Evolutionary conservation across 1,140 invertebrate species (phyloP).

Genomic region (Pseudachorutes palmiensis): DNA sequence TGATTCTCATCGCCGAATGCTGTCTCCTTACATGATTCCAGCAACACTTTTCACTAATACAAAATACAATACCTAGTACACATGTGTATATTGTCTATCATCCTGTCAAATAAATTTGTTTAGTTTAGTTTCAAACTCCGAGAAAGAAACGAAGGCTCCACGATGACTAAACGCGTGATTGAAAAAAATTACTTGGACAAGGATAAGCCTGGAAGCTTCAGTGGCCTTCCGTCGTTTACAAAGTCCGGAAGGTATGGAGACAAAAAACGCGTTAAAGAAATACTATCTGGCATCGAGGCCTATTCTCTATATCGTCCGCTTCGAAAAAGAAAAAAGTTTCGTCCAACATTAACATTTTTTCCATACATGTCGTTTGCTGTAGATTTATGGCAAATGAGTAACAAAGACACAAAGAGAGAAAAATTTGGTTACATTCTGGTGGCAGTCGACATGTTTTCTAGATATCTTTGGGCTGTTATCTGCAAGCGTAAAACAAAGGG

Average conservation of each 20-base stretch:
- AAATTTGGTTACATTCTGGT: background rate
- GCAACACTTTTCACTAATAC: too few relatives aligned
- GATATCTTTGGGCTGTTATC: background rate
- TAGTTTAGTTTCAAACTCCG: background rate
- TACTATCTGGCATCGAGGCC: background rate
- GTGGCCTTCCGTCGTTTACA: background rate
- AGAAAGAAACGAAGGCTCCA: background rate
- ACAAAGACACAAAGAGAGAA: background rate
- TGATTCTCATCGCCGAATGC: too few relatives aligned
- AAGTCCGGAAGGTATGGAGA: background rate
- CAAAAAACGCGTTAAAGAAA: background rate
- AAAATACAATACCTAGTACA: too few relatives aligned
- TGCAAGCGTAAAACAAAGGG: background rate
- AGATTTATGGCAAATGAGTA: slow-evolving; percentile 1
- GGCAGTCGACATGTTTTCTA: background rate
- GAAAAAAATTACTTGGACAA: background rate
- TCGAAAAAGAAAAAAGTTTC: background rate
- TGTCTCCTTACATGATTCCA: too few relatives aligned
- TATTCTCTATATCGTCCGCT: background rate
- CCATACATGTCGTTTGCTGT: background rate
- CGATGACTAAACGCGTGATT: background rate
- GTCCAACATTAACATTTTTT: background rate
- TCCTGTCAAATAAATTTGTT: background rate
- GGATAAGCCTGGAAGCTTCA: background rate
- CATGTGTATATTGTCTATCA: too few relatives aligned